Conservation (phyloP, 2,888 invertebrate genomes). For the Merodon equestris region DNA sequence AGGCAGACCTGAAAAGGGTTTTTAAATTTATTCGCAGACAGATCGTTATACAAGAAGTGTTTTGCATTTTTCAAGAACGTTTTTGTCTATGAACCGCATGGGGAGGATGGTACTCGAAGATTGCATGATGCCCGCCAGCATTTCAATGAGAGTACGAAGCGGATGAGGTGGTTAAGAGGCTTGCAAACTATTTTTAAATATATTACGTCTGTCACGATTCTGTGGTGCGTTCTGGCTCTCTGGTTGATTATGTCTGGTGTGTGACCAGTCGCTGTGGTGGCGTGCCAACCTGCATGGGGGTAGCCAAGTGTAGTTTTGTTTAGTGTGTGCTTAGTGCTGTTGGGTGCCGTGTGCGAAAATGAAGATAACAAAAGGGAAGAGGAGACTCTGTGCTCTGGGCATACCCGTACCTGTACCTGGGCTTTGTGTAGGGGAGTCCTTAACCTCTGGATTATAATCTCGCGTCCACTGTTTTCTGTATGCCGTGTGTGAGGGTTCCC, state of each 20-base stretch:
- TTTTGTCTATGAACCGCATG: slow-evolving; percentile 34
- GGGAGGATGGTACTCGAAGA: slow-evolving; percentile 44
- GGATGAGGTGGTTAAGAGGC: slow-evolving; percentile 30
- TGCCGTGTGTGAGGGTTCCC: neutral
- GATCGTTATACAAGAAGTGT: slow-evolving; percentile 65
- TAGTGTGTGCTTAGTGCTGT: slow-evolving; percentile 49
- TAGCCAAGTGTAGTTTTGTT: slow-evolving; percentile 62
- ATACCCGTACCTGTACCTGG: neutral
- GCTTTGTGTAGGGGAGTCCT: slow-evolving; percentile 56
- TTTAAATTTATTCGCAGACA: slow-evolving; percentile 59
- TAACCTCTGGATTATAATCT: slow-evolving; percentile 63
- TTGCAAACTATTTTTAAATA: slow-evolving; percentile 61
- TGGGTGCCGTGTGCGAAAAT: slow-evolving; percentile 52
- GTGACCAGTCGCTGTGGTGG: neutral
- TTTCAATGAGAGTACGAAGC: slow-evolving; percentile 38
- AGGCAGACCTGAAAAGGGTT: slow-evolving; percentile 35
- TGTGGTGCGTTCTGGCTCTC: slow-evolving; percentile 12
- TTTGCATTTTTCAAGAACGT: slow-evolving; percentile 60
- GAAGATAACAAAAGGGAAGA: slow-evolving; percentile 57
- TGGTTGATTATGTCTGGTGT: slow-evolving; percentile 13
- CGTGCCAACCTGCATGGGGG: neutral
- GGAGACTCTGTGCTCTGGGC: slow-evolving; percentile 10
- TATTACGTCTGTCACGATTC: slow-evolving; percentile 63
- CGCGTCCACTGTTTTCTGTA: slow-evolving; percentile 12
- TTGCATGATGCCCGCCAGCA: slow-evolving; percentile 60